These are phyloP conservation scores for Oikopleura vanhoeffeni DNA, from an alignment of 23 tunicate genomes.

Conservation along the genomic window DNA sequence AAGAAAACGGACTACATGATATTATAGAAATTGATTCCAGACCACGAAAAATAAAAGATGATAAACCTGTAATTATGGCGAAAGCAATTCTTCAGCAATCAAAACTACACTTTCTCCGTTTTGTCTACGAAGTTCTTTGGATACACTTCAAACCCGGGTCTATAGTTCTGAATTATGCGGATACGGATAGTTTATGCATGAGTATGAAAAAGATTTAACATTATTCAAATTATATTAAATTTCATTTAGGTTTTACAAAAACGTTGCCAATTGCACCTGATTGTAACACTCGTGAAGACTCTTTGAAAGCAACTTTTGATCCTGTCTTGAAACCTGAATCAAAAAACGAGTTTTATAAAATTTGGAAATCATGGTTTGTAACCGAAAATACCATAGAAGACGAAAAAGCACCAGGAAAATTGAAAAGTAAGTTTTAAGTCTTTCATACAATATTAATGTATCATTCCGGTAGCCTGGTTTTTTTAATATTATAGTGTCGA, in stretches of 20 bases:
- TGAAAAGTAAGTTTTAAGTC: constrained; percentile 1
- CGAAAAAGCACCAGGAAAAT: background rate
- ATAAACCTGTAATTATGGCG: background rate
- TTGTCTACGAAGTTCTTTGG: background rate
- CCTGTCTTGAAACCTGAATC: background rate
- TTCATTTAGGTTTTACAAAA: background rate
- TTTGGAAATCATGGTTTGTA: background rate
- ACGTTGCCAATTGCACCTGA: no score
- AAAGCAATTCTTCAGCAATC: background rate
- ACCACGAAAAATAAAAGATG: background rate
- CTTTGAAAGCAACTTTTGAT: background rate
- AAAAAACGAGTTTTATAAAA: background rate
- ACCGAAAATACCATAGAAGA: background rate
- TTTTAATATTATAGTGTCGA: no score
- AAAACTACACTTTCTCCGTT: background rate
- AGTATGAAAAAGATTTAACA: background rate
- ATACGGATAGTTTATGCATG: background rate
- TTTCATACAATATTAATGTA: no score
- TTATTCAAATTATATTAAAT: background rate
- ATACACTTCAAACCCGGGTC: background rate
- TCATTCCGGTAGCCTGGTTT: no score
- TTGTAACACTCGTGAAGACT: no score
- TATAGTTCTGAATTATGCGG: background rate
- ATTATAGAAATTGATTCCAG: background rate
- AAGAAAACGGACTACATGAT: background rate